A percentile compares a stretch with the other conserved stretches of the same genome.
phyloP scores from a whole-genome alignment of 2,797 vertebrate genomes.

The Eremophila alpestris region DNA sequence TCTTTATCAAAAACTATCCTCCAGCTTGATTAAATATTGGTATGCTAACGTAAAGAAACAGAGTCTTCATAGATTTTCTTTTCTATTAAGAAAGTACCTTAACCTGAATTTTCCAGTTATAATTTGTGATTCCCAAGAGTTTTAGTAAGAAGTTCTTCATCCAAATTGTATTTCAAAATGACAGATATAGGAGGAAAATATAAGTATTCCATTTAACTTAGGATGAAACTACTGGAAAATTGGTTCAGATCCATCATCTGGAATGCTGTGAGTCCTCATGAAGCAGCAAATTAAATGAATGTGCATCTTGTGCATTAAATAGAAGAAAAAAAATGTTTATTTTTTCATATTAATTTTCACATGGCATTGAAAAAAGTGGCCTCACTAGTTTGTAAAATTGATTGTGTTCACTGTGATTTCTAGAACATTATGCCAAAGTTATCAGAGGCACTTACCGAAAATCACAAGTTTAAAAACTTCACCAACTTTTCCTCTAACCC shows the following conservation, averaged over 20 bases:
- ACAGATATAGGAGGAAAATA: not conserved
- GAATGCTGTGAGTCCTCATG: not conserved
- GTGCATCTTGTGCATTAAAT: not conserved
- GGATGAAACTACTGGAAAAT: not conserved
- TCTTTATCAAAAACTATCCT: not conserved
- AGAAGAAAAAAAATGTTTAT: not conserved
- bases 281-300: not conserved
- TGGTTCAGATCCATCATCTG: not conserved
- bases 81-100: not conserved
- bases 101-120: not conserved
- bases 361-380: not conserved
- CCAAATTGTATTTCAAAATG: not conserved
- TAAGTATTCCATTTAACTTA: not conserved
- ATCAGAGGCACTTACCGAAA: not conserved
- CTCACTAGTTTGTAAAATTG: not conserved
- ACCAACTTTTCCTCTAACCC: not conserved
- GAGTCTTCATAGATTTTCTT: not conserved
- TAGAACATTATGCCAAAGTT: not conserved
- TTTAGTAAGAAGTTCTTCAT: not conserved
- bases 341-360: not conserved
- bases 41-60: not conserved
- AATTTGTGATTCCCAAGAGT: not conserved
- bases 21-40: not conserved
- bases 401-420: not conserved
- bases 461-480: not conserved